These are phyloP conservation scores for Ernsta delagoae DNA, from an alignment of 2,888 invertebrate genomes.

Conservation along the genomic window DNA sequence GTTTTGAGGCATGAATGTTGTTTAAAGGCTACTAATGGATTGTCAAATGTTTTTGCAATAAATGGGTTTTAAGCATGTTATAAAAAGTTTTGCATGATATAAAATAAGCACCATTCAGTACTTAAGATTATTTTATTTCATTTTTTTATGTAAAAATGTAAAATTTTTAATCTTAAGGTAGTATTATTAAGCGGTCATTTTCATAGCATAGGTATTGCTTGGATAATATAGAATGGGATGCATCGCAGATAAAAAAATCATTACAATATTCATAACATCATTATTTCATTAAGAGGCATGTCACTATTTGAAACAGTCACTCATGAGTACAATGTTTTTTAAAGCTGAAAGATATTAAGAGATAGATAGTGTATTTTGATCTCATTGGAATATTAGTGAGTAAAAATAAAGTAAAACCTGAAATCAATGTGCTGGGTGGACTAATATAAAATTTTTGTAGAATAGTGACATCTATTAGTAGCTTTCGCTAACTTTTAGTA, in stretches of 20 bases:
- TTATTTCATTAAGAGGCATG: constrained; percentile 43
- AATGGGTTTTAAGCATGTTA: not conserved
- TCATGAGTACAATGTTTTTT: constrained; percentile 60
- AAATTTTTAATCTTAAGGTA: too few relatives aligned
- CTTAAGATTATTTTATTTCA: too few relatives aligned
- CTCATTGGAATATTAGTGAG: constrained; percentile 69
- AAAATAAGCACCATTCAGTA: too few relatives aligned
- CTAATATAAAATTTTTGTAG: constrained; percentile 71
- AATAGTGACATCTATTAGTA: constrained; percentile 76
- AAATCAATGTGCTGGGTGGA: constrained; percentile 52
- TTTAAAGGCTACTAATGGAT: not conserved
- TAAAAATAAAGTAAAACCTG: constrained; percentile 20
- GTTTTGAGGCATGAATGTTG: not conserved
- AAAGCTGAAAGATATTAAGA: constrained; percentile 44
- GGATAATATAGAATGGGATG: constrained; percentile 37
- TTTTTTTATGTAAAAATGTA: too few relatives aligned
- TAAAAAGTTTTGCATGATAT: not conserved
- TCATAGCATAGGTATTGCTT: constrained; percentile 5
- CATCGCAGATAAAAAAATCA: constrained; percentile 40
- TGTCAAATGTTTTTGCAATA: not conserved
- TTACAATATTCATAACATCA: not conserved
- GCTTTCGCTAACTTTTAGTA: constrained; percentile 23
- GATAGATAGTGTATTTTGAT: constrained; percentile 48
- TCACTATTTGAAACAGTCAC: constrained; percentile 70
- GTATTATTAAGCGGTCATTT: too few relatives aligned